Percentiles rank a stretch among this genome's conserved stretches.
phyloP scores from a whole-genome alignment of 64 coral and sea anemone species.

The Hydrozoanthus tunicans region DNA sequence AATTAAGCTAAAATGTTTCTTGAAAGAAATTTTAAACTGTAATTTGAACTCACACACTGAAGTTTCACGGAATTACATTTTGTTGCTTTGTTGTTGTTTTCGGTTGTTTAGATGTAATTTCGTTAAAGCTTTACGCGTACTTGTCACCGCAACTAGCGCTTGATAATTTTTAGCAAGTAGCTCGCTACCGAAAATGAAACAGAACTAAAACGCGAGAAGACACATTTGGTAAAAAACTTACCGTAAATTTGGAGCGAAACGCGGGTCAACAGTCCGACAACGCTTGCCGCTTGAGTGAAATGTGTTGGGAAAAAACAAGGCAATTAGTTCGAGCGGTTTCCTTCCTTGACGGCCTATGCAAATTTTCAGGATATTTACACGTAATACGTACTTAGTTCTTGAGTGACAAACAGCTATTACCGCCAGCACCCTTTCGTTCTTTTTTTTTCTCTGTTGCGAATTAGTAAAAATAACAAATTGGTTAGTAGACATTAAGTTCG shows the following conservation, averaged over 20 bases:
- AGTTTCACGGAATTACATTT: not conserved
- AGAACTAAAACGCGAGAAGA: not conserved
- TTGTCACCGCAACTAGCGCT: not conserved
- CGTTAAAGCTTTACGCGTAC: conserved; percentile 4
- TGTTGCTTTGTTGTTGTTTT: conserved; percentile 27
- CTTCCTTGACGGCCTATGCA: conserved; percentile 40
- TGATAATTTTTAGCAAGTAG: not conserved
- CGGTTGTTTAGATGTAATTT: conserved; percentile 40
- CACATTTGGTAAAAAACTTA: conserved; percentile 13
- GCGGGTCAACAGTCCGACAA: not conserved
- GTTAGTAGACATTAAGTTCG: not conserved
- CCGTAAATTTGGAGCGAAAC: not conserved
- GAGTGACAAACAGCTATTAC: conserved; percentile 28
- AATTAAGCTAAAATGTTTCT: not conserved
- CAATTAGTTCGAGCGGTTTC: conserved; percentile 26
- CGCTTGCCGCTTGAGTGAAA: not conserved
- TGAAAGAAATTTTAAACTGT: not conserved
- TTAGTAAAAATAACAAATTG: not conserved
- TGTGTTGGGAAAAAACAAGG: conserved; percentile 35
- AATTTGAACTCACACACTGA: not conserved
- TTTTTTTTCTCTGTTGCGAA: not conserved
- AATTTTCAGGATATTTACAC: conserved; percentile 59
- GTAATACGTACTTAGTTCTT: conserved; percentile 31
- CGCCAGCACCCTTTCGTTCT: conserved; percentile 1
- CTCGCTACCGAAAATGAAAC: not conserved